phyloP scores from a whole-genome alignment of 2,888 invertebrate genomes.

The Tetropium fuscum region DNA sequence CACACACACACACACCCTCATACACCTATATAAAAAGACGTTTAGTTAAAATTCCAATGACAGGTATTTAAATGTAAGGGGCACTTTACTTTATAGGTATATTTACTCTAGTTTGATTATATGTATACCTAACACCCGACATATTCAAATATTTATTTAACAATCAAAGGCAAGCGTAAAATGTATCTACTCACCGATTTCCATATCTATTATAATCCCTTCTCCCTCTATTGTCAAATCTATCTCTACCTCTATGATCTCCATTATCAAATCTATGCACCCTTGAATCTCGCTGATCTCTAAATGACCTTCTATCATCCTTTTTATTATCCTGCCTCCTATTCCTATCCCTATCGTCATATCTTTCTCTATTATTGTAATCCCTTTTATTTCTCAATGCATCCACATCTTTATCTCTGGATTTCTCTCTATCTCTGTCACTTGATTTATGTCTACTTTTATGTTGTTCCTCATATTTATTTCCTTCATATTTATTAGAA shows the following conservation, averaged over 20 bases:
- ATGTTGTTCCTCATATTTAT: constrained; percentile 29
- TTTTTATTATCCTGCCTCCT: constrained; percentile 35
- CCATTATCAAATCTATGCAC: constrained; percentile 28
- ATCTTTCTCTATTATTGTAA: constrained; percentile 21
- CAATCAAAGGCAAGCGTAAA: neutral
- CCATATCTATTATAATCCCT: constrained; percentile 21
- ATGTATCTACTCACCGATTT: constrained; percentile 29
- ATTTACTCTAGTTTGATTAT: no score
- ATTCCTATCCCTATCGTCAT: constrained; percentile 34
- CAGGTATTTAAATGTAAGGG: neutral
- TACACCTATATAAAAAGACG: no score
- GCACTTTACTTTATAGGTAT: no score
- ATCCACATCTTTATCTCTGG: constrained; percentile 30
- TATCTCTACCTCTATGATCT: constrained; percentile 26
- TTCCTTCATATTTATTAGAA: constrained; percentile 32
- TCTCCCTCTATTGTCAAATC: constrained; percentile 34
- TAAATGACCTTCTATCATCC: constrained; percentile 32
- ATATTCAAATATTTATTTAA: neutral
- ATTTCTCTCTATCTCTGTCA: constrained; percentile 25
- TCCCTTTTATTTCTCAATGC: constrained; percentile 31
- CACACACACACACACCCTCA: no score
- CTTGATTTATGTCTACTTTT: constrained; percentile 18
- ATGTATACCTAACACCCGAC: no score
- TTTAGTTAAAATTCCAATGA: no score
- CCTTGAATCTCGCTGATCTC: constrained; percentile 17